A percentile compares a stretch with the other conserved stretches of the same genome.
Conservation (phyloP, 2,888 invertebrate genomes). For the Tiliacea citrago region DNA sequence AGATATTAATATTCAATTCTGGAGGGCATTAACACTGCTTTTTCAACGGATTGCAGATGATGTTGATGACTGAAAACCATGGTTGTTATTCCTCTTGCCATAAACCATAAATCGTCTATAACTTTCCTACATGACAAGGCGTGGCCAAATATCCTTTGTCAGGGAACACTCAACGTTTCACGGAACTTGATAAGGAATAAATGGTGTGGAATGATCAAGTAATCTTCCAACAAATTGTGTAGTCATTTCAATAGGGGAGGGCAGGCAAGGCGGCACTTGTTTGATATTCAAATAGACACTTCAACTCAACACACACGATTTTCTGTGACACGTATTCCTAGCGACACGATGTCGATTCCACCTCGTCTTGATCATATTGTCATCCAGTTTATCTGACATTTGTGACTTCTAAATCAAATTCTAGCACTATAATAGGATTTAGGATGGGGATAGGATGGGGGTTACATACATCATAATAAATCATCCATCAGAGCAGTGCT, state of each 20-base stretch:
- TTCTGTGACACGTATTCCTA: constrained; percentile 19
- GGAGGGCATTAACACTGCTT: no score
- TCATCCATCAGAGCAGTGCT: no score
- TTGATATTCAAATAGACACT: constrained; percentile 48
- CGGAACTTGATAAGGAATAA: not conserved
- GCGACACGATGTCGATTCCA: constrained; percentile 15
- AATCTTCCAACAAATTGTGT: constrained; percentile 21
- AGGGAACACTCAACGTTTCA: not conserved
- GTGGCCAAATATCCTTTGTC: not conserved
- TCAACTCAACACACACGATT: constrained; percentile 27
- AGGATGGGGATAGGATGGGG: no score
- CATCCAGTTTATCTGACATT: constrained; percentile 21
- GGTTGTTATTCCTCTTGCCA: no score
- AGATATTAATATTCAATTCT: no score
- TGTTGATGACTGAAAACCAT: not conserved
- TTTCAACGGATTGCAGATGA: no score
- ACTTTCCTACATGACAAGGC: not conserved
- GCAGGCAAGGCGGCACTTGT: constrained; percentile 9
- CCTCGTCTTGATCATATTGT: constrained; percentile 31
- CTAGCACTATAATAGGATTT: not conserved
- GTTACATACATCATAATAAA: no score
- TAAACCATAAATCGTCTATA: not conserved
- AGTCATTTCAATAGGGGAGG: not conserved
- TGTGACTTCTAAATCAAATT: constrained; percentile 25
- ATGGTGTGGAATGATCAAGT: constrained; percentile 34